Base-by-base conservation (phyloP, 1,140 invertebrate species). In the Sycophila sp. region DNA sequence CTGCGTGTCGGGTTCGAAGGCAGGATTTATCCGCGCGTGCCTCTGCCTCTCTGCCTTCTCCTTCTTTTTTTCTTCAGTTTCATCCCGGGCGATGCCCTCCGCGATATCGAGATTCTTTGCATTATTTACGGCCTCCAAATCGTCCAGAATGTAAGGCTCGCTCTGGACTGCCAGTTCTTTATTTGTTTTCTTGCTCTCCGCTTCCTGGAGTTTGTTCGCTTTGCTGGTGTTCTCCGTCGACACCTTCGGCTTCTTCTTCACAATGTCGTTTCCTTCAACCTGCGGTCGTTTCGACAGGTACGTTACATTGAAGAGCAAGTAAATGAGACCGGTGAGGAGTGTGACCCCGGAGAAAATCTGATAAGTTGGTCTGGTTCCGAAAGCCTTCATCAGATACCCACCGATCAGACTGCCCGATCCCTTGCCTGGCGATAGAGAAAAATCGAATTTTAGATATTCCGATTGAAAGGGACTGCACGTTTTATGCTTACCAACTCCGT, bases 371-470 rank as follows among this genome's bases (percentile, higher is more conserved):
- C 93, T 85, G 1, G 92, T 92, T 8, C 92, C 92, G 73, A 93
- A 89, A 15, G 86, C 87, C 77, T 93, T 92, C 87, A 94, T 94
- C 19, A 94, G 77, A 74, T 91, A 93, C 1, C 93, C 94, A 3
- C 93, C 94, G 38, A 92, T 87, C 28, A 95, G 83, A 81, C 92
- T 93, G 45, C 93, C 93, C 6, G 90, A 86, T 17, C 93, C 93
- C 81, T 93, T 92, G 42, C 93, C 93, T 94, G 79, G 34, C 87
- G 71, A 69, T 22, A 45, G 8, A 45, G 8, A 10, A 13, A 28
- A 26, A 15, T n/a, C 2, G 15, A 3, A 11, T 13, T 51, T 45
- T 40, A 13, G 34, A 49, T 49, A 0, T 1, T 4, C 24, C 10
- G 13, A n/a, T n/a, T n/a, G n/a, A 55, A 34, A 71, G 59, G 67